Evolutionary conservation across 1,140 invertebrate species (phyloP), one percentile per base, ranked within the genome.

Genomic region (Atta texana): DNA sequence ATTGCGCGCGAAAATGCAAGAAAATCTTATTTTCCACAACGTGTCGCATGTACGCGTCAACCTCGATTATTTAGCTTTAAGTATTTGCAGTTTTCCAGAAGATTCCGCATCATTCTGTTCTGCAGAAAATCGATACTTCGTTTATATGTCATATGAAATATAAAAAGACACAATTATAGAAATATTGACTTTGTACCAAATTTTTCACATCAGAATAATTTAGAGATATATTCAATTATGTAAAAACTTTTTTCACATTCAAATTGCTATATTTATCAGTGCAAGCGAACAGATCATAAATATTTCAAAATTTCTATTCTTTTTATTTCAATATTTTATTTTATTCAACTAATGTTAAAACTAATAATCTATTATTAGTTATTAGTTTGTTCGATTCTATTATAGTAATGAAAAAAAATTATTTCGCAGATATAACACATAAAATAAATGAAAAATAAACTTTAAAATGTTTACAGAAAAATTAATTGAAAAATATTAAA

Each of bases 21-120:
- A 55, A 87, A 85, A 87, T 76, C 57, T 85, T 85, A 87, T 85
- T 85, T 87, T 75, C 69, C 39, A 28, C 61, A n/a, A 34, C 24
- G n/a, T 24, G 61, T 44, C 63, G 74, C 24, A 24, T 51, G 49
- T 53, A 64, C 18, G 53, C 63, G 64, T 80, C 75, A 81, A 69
- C 51, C 75, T n/a, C 77, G 76, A 86, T 86, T 69, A 81, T 66
- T 55, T 66, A 78, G 63, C 59, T 66, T 66, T 85, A 85, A 85
- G 28, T 53, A 78, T 68, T 84, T 49, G 31, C 10, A 28, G 49
- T 85, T 85, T 49, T 68, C 28, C 4, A 34, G 31, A 18, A 39
- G 51, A 18, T 72, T 74, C 28, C 24, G 8, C 39, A 69, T 14
- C 14, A 71, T 59, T 59, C 16, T 16, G 28, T 16, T 74, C n/a